Evolutionary conservation across 2,113 vertebrate species (phyloP).

Genomic region (Onychostruthus taczanowskii): DNA sequence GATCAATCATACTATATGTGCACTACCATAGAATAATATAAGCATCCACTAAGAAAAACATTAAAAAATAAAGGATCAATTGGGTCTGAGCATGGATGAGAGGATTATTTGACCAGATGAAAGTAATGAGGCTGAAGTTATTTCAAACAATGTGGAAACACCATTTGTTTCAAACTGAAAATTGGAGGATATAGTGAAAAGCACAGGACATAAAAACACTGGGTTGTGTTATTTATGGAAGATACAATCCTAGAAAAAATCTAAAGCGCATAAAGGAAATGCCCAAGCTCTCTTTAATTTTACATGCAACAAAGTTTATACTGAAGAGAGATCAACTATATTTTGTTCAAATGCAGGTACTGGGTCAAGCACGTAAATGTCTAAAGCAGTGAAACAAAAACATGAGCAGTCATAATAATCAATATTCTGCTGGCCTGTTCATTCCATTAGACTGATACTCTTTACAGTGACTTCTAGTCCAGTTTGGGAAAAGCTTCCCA

Average conservation of each 20-base stretch:
- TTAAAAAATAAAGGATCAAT: conserved; percentile 11
- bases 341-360: neutral
- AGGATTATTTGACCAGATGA: conserved; percentile 65
- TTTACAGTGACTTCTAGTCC: neutral
- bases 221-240: conserved; percentile 13
- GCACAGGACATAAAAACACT: neutral
- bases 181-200: neutral
- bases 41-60: neutral
- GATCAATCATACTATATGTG: conserved; percentile 4
- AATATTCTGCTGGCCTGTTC: neutral
- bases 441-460: neutral
- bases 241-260: conserved; percentile 37
- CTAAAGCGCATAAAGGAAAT: conserved; percentile 3
- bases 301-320: neutral
- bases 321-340: neutral
- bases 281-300: conserved; percentile 34
- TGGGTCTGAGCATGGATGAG: conserved; percentile 40
- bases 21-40: neutral
- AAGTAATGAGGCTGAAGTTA: conserved; percentile 50
- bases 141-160: conserved; percentile 42
- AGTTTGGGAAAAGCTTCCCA: neutral
- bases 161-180: neutral
- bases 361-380: neutral
- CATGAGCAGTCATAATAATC: no score
- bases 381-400: neutral